Evolutionary conservation across 2,113 vertebrate genomes (phyloP), one percentile per base, ranked within the genome.

Genomic region (Salminus brasiliensis): DNA sequence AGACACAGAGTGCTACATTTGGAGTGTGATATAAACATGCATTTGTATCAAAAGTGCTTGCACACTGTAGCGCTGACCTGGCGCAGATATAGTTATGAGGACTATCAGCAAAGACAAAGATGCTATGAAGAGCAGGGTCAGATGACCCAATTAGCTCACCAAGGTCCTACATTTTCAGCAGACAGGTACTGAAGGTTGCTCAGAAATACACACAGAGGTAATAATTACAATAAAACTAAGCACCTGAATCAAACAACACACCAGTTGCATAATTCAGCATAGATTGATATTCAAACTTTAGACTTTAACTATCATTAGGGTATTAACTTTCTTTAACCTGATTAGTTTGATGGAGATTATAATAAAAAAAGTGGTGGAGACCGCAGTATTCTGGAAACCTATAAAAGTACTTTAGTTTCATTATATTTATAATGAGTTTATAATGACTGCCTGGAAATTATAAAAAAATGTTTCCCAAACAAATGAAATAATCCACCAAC

Each of bases 11-110:
- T 80, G 78, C 81, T 86, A 83, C 85, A 88, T 59, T 85, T 85
- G 83, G 83, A 85, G 81, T 74, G 60, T 82, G 85, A 84, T 85
- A 80, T 85, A 88, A 88, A 85, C 81, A 83, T 77, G 76, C 67
- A 73, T 66, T 68, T 76, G 34, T 88, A 83, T 86, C 49, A 81
- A 88, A 85, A 59, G 72, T 75, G 79, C 34, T 68, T 80, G 81
- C 34, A 39, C 66, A 75, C 30, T 78, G 43, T 74, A 59, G 9
- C 65, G 34, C 73, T 53, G 67, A 30, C 62, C 27, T 70, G 65
- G 62, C 80, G 63, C 68, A 66, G 57, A 49, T 68, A 76, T 8
- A 70, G 72, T 74, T 73, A 53, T 69, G 65, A 78, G 43, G 63
- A 68, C 70, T 63, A 80, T 32, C 70, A 52, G 69, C 57, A 52